These are phyloP conservation scores for Saccostrea glomerata DNA, from an alignment of 1,140 invertebrate genomes.

Conservation along the genomic window DNA sequence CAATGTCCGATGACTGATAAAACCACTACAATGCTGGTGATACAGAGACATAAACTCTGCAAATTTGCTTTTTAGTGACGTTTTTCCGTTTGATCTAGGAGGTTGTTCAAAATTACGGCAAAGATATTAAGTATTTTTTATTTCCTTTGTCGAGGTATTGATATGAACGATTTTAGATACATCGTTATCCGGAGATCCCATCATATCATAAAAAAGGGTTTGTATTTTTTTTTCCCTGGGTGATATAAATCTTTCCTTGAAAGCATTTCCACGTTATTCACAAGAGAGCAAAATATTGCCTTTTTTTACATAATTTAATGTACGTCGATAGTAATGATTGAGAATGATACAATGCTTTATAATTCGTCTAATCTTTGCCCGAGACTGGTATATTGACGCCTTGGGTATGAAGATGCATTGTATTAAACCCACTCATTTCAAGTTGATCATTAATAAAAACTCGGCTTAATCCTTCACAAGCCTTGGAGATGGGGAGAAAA, in stretches of 20 bases:
- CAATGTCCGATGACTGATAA: neutral
- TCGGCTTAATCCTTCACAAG: neutral
- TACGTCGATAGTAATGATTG: neutral
- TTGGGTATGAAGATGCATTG: neutral
- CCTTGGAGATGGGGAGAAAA: neutral
- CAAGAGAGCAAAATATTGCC: neutral
- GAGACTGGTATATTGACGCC: neutral
- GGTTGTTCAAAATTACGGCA: neutral
- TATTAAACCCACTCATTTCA: conserved; percentile 8
- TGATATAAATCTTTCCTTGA: conserved; percentile 29
- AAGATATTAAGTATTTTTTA: neutral
- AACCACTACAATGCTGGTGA: neutral
- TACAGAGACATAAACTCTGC: neutral
- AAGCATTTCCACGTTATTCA: conserved; percentile 1
- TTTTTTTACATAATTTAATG: conserved; percentile 3
- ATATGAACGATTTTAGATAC: neutral
- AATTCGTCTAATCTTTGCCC: neutral
- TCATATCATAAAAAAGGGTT: neutral
- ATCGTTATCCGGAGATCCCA: neutral
- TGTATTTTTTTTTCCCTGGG: neutral
- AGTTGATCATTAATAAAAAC: neutral
- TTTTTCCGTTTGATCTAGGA: neutral
- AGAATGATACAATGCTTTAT: neutral
- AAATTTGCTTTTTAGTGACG: conserved; percentile 18
- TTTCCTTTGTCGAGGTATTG: neutral